Evolutionary conservation across 2,888 invertebrate genomes (phyloP).

Genomic region (Clitarchus hookeri): DNA sequence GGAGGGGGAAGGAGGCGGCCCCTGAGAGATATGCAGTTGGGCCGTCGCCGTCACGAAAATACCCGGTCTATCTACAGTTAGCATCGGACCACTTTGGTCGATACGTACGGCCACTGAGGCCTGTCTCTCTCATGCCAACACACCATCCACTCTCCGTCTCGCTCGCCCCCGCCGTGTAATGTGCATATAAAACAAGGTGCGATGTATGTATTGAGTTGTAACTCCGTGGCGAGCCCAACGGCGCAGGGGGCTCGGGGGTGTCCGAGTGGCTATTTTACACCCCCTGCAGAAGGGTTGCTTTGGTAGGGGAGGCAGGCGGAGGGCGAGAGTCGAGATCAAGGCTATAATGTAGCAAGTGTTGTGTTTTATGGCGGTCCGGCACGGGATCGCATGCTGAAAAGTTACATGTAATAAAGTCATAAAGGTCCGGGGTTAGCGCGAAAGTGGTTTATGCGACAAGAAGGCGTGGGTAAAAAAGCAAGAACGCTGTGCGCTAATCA

Average conservation of each 20-base stretch:
- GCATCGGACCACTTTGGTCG: conserved; percentile 9
- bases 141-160: not conserved
- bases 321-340: not conserved
- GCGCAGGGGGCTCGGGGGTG: not conserved
- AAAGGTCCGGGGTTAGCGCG: not conserved
- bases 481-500: not conserved
- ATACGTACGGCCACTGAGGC: not conserved
- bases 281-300: not conserved
- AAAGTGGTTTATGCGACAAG: not conserved
- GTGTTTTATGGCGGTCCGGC: not conserved
- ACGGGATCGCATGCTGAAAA: conserved; percentile 14
- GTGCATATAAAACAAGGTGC: not conserved
- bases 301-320: not conserved
- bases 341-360: conserved; percentile 14
- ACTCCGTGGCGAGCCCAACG: not conserved
- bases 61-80: not conserved
- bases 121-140: not conserved
- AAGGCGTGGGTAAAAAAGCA: not conserved
- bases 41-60: not conserved
- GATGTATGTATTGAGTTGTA: conserved; percentile 4
- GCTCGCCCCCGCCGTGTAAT: not conserved
- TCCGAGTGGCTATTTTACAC: conserved; percentile 14
- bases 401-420: conserved; percentile 14
- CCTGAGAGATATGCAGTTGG: not conserved
- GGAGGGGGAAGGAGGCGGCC: not conserved